Base-by-base conservation (phyloP, 2,797 vertebrate species). In the Brachymystax lenok region DNA sequence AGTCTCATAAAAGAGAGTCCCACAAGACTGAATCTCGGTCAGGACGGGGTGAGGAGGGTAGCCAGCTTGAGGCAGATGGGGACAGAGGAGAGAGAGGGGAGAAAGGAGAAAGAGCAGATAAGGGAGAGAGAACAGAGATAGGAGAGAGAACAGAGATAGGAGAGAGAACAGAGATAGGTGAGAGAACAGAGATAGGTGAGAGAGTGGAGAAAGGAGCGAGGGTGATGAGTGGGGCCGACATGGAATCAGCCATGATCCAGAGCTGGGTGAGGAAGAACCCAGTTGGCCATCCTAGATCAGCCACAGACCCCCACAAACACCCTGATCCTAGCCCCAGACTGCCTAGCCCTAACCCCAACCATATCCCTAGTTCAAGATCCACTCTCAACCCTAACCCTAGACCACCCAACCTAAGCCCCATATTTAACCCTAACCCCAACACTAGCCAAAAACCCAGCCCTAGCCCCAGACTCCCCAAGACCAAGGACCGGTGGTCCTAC, bases 401-500 rank as follows among this genome's bases (percentile, higher is more conserved):
- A 27, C 19, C 28, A 3, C 24, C 74, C 27, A 75, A 17, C 2
- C 46, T 28, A 10, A 75, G 13, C 19, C 19, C 17, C 6, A 68
- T 28, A 8, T 24, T 30, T 33, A 59, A n/a, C 19, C 66, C 30
- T 8, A 75, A 27, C 40, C 52, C 66, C 52, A 61, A 28, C 1
- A 56, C 54, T 12, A 63, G 56, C 4, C 28, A 30, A 56, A 73
- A 52, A 5, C 56, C 72, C 28, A 61, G n/a, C 30, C 72, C 54
- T 24, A 46, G 40, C 40, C 10, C 40, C 4, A 73, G 19, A 7
- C 54, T 19, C 74, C 93, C 93, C 59, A 99, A 96, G 80, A 92
- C 94, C 40, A 98, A 97, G 86, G 95, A 96, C 82, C 95, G 97
- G 76, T 98, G 96, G 96, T 95, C 95, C 2, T 97, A 96, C 89